Percentiles rank a stretch among this genome's conserved stretches.
Conservation (phyloP, 2,797 vertebrate species). For the Coregonus sp. region DNA sequence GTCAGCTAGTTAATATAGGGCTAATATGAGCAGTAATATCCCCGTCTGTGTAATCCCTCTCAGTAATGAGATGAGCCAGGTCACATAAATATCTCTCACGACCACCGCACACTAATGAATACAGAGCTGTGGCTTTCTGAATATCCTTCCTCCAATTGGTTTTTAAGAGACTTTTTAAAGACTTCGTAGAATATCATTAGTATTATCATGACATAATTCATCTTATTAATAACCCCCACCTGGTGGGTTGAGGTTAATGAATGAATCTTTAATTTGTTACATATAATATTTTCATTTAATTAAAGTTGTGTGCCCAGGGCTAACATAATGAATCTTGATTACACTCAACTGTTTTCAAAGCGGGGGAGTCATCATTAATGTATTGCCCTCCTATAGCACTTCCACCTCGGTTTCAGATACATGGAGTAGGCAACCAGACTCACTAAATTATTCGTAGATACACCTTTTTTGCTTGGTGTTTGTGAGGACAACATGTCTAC, state of each 20-base stretch:
- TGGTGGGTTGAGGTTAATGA: conserved; percentile 23
- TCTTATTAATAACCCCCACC: conserved; percentile 22
- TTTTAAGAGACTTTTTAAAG: conserved; percentile 19
- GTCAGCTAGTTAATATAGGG: not conserved
- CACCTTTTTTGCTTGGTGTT: not conserved
- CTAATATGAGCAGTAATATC: not conserved
- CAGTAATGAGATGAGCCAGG: conserved; percentile 1
- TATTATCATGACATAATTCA: conserved; percentile 12
- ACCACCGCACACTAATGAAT: conserved; percentile 3
- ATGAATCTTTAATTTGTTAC: conserved; percentile 30
- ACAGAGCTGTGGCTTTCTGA: not conserved
- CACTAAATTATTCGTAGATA: not conserved
- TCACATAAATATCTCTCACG: not conserved
- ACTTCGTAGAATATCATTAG: conserved; percentile 22
- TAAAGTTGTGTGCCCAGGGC: conserved; percentile 22
- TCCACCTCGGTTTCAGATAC: not conserved
- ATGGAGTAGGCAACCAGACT: not conserved
- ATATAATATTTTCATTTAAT: conserved; percentile 31
- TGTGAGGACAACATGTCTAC: not conserved
- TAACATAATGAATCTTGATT: conserved; percentile 28
- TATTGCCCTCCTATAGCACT: not conserved
- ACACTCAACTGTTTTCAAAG: conserved; percentile 14
- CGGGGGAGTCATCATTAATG: conserved; percentile 6
- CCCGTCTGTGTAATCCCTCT: not conserved
- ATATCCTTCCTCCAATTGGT: conserved; percentile 11